Conservation (phyloP, 2,113 vertebrate genomes). For the Callithrix jacchus region DNA sequence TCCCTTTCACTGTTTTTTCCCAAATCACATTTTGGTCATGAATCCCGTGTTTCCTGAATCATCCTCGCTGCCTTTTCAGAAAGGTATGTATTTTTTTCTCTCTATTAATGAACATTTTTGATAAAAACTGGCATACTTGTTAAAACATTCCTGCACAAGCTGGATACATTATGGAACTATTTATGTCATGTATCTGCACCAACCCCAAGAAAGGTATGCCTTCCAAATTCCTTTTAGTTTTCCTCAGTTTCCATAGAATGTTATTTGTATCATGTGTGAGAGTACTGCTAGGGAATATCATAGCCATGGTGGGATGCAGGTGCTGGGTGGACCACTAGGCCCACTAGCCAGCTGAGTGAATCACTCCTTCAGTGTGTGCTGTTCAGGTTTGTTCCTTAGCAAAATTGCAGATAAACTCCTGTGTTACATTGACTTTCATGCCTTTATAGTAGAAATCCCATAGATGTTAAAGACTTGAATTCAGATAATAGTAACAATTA, state of each 20-base stretch:
- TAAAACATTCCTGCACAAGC: neutral
- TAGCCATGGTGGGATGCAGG: neutral
- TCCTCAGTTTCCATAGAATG: neutral
- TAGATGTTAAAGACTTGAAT: neutral
- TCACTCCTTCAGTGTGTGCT: neutral
- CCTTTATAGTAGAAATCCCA: neutral
- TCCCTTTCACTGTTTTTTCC: neutral
- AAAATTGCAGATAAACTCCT: neutral
- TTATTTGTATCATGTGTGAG: neutral
- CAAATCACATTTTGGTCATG: neutral
- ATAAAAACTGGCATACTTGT: slow-evolving; percentile 1
- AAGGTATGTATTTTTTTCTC: neutral
- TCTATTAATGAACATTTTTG: neutral
- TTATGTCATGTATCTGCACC: neutral
- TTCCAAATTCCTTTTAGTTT: neutral
- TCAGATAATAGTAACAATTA: neutral
- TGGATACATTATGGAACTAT: neutral
- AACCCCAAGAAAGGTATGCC: neutral
- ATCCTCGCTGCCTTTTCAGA: slow-evolving; percentile 10
- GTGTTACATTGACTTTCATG: neutral
- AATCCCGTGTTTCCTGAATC: neutral
- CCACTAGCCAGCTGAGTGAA: neutral
- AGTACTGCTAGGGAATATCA: neutral
- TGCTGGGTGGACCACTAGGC: neutral
- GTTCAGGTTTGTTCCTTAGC: neutral